Evolutionary conservation across 1,140 invertebrate genomes (phyloP), one percentile per base, ranked within the genome.

Genomic region (Mya arenaria): DNA sequence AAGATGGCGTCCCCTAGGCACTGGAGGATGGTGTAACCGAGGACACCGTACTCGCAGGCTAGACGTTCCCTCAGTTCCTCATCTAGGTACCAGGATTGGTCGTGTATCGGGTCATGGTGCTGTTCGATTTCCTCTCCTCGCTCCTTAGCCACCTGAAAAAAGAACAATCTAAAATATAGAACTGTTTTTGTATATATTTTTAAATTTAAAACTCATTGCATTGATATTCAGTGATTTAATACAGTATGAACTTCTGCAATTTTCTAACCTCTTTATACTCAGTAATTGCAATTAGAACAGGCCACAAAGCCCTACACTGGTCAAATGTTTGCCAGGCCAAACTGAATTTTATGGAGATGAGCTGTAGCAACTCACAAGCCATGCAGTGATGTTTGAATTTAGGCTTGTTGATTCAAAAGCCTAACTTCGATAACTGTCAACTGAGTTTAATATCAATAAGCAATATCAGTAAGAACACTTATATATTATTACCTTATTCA

Each of bases 1-100:
- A 99, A 99, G 23, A 99, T 96, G 0, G 98, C 97, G 94, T 99
- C 98, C 5, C 98, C 98, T 39, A 97, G 93, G 92, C 97, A 99
- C 93, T 99, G 98, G 23, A 98, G 96, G 85, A 99, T 98, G 3
- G 98, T 96, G 93, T 98, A 99, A 63, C 97, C 97, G 92, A 98
- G 96, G 3, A 99, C 98, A 37, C 96, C 96, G 91, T 99, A 99
- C 92, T 99, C 98, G 85, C 96, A 95, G 89, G 97, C 97, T 10
- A 99, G 94, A 34, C 98, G 94, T 58, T 97, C 96, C n/a, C 98
- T 94, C 66, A 99, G 93, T 37, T 95, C 94, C 55, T 96, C 95
- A 92, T 99, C 97, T 82, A 99, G 93, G 93, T 99, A 99, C 94
- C 97, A 98, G 86, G 96, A 97, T 92, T 99, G 98, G 93, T 99